Conservation (phyloP, 2,888 invertebrate genomes). For the Xanthostigma xanthostigma region DNA sequence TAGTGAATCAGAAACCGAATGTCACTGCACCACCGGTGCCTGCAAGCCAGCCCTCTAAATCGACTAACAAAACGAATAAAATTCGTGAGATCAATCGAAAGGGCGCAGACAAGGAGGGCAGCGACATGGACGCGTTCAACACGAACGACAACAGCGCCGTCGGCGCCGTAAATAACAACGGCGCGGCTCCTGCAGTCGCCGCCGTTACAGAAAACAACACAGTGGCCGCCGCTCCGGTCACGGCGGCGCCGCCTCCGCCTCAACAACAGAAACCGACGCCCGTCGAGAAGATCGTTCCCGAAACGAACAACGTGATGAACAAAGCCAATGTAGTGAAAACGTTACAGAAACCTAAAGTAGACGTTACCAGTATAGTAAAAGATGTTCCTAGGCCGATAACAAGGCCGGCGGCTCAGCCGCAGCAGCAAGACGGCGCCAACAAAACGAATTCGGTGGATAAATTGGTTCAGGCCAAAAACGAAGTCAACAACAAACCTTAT, state of each 20-base stretch:
- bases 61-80: conserved; percentile 34
- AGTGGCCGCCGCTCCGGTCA: no score
- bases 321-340: conserved; percentile 12
- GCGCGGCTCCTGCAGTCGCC: neutral
- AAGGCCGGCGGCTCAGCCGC: neutral
- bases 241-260: neutral
- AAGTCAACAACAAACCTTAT: conserved; percentile 23
- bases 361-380: conserved; percentile 26
- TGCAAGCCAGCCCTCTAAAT: conserved; percentile 29
- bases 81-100: conserved; percentile 37
- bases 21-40: conserved; percentile 18
- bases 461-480: conserved; percentile 26
- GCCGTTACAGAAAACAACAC: neutral
- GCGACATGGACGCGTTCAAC: conserved; percentile 43
- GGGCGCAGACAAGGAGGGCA: conserved; percentile 42
- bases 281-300: neutral
- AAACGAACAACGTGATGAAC: conserved; percentile 1
- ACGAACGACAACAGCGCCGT: conserved; percentile 16
- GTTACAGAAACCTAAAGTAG: conserved; percentile 16
- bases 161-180: conserved; percentile 8
- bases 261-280: neutral
- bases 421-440: neutral
- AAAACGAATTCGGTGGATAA: conserved; percentile 25
- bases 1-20: conserved; percentile 4
- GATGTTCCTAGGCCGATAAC: conserved; percentile 21